Percentiles rank a stretch among this genome's conserved stretches.
These are phyloP conservation scores for Bucco capensis DNA, from an alignment of 2,113 vertebrate species.

Conservation along the genomic window DNA sequence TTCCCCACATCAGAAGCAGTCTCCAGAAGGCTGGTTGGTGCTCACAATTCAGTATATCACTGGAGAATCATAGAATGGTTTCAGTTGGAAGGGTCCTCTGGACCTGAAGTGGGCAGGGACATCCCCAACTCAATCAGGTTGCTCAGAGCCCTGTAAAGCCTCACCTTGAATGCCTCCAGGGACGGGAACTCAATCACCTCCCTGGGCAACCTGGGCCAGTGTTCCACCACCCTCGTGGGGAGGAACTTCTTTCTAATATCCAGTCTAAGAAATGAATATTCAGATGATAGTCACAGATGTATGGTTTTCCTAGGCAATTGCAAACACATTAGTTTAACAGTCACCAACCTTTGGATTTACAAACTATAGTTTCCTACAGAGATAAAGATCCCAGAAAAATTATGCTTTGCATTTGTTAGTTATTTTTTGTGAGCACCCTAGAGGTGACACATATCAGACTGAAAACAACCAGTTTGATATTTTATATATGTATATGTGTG, in stretches of 20 bases:
- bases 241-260: too few relatives aligned
- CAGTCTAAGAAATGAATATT: neutral
- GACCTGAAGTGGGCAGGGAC: too few relatives aligned
- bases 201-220: too few relatives aligned
- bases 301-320: neutral
- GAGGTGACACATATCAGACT: neutral
- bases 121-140: too few relatives aligned
- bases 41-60: neutral
- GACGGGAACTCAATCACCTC: too few relatives aligned
- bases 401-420: neutral
- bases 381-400: neutral
- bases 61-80: too few relatives aligned
- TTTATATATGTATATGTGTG: neutral
- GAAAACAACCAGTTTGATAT: neutral
- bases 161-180: too few relatives aligned
- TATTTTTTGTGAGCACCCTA: neutral
- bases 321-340: neutral
- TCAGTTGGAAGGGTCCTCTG: too few relatives aligned
- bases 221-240: too few relatives aligned
- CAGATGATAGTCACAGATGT: accelerated
- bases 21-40: neutral
- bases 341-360: neutral
- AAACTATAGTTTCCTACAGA: neutral
- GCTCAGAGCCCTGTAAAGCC: too few relatives aligned
- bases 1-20: accelerated